Evolutionary conservation across 2,888 invertebrate species (phyloP).

Genomic region (Atherix ibis): DNA sequence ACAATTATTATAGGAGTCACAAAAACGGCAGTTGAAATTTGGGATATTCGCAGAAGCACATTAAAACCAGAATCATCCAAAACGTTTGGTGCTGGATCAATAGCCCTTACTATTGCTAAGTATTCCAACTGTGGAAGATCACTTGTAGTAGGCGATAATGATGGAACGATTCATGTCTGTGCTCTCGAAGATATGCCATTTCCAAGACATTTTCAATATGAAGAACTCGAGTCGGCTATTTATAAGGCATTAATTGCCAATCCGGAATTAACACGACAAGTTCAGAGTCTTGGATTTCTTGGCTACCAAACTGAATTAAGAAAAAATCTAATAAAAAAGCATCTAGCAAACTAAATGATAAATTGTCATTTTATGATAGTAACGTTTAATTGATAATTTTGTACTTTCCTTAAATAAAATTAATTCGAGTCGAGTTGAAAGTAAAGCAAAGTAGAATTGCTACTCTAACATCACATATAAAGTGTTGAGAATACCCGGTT

Average conservation of each 20-base stretch:
- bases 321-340: neutral
- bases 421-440: no score
- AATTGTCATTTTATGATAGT: no score
- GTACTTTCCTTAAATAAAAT: no score
- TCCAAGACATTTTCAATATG: slow-evolving; percentile 49
- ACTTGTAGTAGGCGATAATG: slow-evolving; percentile 49
- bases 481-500: no score
- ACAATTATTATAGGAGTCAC: slow-evolving; percentile 55
- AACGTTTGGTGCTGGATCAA: slow-evolving; percentile 14
- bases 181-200: slow-evolving; percentile 62
- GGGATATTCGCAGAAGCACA: slow-evolving; percentile 62
- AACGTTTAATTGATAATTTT: no score
- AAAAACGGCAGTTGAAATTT: slow-evolving; percentile 50
- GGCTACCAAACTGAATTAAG: slow-evolving; percentile 3
- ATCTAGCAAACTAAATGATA: no score
- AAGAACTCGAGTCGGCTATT: slow-evolving; percentile 46
- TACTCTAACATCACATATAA: no score
- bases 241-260: slow-evolving; percentile 46
- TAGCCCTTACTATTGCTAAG: slow-evolving; percentile 6
- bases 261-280: slow-evolving; percentile 41
- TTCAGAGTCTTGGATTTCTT: slow-evolving; percentile 38
- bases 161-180: slow-evolving; percentile 50
- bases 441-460: no score
- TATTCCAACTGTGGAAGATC: slow-evolving; percentile 47
- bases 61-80: slow-evolving; percentile 40